Percentiles rank a stretch among this genome's conserved stretches.
Conservation (phyloP, 2,888 invertebrate species). For the Gari tellinella region DNA sequence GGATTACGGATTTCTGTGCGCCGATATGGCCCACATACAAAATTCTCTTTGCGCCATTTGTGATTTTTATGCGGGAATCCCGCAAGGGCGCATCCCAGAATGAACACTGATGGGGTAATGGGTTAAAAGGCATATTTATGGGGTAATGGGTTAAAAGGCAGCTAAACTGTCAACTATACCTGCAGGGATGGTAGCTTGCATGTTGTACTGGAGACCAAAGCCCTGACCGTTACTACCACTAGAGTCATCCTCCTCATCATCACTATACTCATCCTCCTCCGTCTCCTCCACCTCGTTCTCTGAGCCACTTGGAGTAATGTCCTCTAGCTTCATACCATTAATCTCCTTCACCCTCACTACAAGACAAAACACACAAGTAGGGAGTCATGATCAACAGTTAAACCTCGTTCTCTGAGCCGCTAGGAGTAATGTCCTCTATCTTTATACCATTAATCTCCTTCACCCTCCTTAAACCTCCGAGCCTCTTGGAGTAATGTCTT, state of each 20-base stretch:
- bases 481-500: conserved; percentile 54
- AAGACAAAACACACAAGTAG: not conserved
- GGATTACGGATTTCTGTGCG: too few relatives aligned
- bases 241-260: conserved; percentile 54
- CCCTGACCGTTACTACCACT: conserved; percentile 44
- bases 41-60: too few relatives aligned
- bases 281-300: conserved; percentile 44
- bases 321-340: conserved; percentile 49
- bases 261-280: conserved; percentile 64
- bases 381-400: too few relatives aligned
- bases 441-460: conserved; percentile 47
- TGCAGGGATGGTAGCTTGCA: conserved; percentile 9
- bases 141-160: too few relatives aligned
- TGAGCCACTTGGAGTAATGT: conserved; percentile 55
- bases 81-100: too few relatives aligned
- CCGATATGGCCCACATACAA: too few relatives aligned
- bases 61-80: too few relatives aligned
- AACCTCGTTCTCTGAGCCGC: conserved; percentile 49
- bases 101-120: too few relatives aligned
- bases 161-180: too few relatives aligned
- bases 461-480: conserved; percentile 47
- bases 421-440: conserved; percentile 54
- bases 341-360: conserved; percentile 34
- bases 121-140: too few relatives aligned
- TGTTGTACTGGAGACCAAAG: conserved; percentile 56